phyloP scores from a whole-genome alignment of 2,888 invertebrate genomes.

The Pycnomerus fuliginosus region DNA sequence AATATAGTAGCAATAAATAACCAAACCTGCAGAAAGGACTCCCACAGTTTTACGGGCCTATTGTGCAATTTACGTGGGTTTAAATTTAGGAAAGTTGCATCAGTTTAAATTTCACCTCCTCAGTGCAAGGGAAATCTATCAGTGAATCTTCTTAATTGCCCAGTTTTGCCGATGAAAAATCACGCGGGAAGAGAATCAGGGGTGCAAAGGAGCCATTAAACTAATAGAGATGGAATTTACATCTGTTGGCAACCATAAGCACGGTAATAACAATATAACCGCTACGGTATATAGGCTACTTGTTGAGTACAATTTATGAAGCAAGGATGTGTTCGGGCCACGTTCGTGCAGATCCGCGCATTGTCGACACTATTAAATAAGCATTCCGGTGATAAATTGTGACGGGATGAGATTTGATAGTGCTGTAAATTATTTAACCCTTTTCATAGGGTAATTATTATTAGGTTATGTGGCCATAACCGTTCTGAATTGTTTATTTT shows the following conservation, averaged over 20 bases:
- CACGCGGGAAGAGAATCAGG: no score
- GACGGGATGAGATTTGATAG: conserved; percentile 55
- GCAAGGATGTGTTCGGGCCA: conserved; percentile 45
- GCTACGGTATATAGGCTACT: conserved; percentile 54
- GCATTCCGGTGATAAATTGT: conserved; percentile 55
- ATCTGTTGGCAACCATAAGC: conserved; percentile 55
- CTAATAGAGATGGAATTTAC: conserved; percentile 53
- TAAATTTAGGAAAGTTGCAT: no score
- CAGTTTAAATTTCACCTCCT: no score
- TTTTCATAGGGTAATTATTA: conserved; percentile 54
- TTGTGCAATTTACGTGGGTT: no score
- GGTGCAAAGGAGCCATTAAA: conserved; percentile 45
- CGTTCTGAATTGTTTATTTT: conserved; percentile 41
- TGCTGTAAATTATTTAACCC: conserved; percentile 55
- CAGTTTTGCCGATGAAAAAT: no score
- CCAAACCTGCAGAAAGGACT: no score
- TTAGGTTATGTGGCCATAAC: conserved; percentile 45
- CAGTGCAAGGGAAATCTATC: no score
- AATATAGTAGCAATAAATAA: no score
- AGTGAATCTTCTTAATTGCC: no score
- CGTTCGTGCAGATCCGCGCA: conserved; percentile 47
- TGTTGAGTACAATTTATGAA: conserved; percentile 57
- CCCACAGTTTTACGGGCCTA: no score
- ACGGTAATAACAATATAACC: conserved; percentile 56
- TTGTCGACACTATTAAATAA: conserved; percentile 53